A percentile compares a stretch with the other conserved stretches of the same genome.
These are phyloP conservation scores for Procapra przewalskii DNA, from an alignment of 2,113 vertebrate species.

Conservation along the genomic window DNA sequence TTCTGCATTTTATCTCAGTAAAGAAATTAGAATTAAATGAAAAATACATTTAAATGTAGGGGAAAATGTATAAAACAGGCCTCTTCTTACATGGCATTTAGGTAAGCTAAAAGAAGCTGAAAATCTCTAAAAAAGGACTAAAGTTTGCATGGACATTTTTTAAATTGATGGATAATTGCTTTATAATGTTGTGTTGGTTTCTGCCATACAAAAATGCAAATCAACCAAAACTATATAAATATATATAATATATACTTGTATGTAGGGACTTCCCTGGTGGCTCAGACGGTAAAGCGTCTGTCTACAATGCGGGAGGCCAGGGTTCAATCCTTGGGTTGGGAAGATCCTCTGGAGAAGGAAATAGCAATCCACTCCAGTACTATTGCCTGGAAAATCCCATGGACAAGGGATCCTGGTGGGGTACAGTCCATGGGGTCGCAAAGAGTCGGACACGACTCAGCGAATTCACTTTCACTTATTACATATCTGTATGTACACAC, in stretches of 20 bases:
- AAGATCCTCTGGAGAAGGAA: too few relatives aligned
- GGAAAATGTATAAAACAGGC: background rate
- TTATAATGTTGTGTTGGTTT: background rate
- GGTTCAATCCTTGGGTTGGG: too few relatives aligned
- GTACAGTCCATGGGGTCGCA: too few relatives aligned
- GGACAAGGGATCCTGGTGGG: too few relatives aligned
- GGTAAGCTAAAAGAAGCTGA: background rate
- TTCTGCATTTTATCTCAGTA: background rate
- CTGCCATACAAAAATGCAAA: background rate
- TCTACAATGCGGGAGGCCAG: too few relatives aligned
- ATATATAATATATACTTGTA: background rate
- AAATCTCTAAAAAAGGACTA: background rate
- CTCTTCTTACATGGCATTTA: background rate
- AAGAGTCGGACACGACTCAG: too few relatives aligned
- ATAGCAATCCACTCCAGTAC: too few relatives aligned
- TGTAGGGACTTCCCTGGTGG: too few relatives aligned
- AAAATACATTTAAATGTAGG: background rate
- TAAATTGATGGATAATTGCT: background rate
- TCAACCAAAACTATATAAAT: background rate
- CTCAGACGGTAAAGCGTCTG: too few relatives aligned
- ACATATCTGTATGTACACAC: background rate
- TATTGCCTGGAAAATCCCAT: too few relatives aligned
- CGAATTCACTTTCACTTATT: background rate
- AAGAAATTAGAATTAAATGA: background rate
- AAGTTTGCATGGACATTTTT: background rate